phyloP scores from a whole-genome alignment of 2,797 vertebrate genomes.

The Melanotaenia nigrans region DNA sequence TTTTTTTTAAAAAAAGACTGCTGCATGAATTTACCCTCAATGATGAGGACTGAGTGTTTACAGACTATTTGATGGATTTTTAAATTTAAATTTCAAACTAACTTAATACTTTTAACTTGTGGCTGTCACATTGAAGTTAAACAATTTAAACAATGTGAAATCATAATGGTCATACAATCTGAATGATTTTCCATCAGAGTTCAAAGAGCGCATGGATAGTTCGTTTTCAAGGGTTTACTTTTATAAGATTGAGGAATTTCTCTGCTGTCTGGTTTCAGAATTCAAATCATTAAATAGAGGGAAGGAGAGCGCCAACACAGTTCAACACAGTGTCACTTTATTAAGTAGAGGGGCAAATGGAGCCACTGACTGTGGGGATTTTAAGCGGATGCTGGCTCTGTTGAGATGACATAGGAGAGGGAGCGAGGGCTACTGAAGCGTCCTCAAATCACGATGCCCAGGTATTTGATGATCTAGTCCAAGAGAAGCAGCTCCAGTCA shows the following conservation, averaged over 20 bases:
- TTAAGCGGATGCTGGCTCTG: constrained; percentile 37
- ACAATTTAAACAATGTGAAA: constrained; percentile 7
- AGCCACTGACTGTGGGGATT: constrained; percentile 38
- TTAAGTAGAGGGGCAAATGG: constrained; percentile 60
- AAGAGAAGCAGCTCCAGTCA: constrained; percentile 23
- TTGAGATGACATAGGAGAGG: constrained; percentile 15
- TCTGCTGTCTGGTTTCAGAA: constrained; percentile 29
- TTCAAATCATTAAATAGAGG: constrained; percentile 46
- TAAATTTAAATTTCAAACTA: neutral
- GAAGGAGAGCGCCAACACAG: constrained; percentile 67
- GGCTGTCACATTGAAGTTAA: neutral
- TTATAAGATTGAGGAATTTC: constrained; percentile 42
- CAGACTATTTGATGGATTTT: neutral
- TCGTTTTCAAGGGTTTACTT: constrained; percentile 11
- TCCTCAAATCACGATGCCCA: constrained; percentile 34
- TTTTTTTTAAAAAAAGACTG: neutral
- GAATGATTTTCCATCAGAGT: constrained; percentile 9
- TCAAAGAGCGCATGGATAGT: neutral
- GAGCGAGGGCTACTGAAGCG: neutral
- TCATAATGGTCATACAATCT: neutral
- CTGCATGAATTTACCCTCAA: neutral
- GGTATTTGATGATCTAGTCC: constrained; percentile 16
- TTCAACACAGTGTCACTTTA: constrained; percentile 80
- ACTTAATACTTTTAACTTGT: neutral
- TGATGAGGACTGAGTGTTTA: constrained; percentile 1